phyloP scores from a whole-genome alignment of 2,797 vertebrate species.

The Distichodus sexfasciatus region DNA sequence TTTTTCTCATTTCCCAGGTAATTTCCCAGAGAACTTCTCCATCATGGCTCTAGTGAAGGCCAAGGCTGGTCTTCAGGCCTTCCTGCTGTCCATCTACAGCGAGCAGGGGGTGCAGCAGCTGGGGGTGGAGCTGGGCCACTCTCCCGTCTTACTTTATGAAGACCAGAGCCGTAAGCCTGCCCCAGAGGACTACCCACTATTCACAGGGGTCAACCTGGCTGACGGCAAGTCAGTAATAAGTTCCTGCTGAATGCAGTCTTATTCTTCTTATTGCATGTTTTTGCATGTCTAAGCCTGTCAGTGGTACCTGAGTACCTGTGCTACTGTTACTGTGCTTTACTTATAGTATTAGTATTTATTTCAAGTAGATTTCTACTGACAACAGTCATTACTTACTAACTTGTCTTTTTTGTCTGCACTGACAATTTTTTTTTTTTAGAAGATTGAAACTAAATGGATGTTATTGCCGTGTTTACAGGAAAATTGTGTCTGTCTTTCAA shows the following conservation, averaged over 20 bases:
- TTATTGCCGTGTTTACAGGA: no score
- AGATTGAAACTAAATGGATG: no score
- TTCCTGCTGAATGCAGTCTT: conserved; percentile 46
- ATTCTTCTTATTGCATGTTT: not conserved
- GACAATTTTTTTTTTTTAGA: conserved; percentile 44
- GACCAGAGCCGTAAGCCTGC: conserved; percentile 84
- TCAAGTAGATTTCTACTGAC: no score
- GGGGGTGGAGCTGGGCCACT: conserved; percentile 85
- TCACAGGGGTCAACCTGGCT: conserved; percentile 84
- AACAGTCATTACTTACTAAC: no score
- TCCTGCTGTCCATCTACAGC: conserved; percentile 87
- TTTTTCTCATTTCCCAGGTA: conserved; percentile 59
- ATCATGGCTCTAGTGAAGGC: conserved; percentile 84
- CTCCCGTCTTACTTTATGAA: conserved; percentile 86
- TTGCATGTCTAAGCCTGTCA: not conserved
- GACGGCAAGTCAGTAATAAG: conserved; percentile 84
- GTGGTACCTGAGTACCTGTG: not conserved
- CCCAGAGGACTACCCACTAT: conserved; percentile 84
- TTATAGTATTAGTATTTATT: no score
- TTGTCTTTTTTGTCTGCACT: conserved; percentile 1
- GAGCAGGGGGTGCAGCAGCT: conserved; percentile 86
- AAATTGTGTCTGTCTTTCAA: no score
- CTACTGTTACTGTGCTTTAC: no score
- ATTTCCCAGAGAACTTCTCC: conserved; percentile 90
- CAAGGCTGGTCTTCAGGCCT: conserved; percentile 80